phyloP scores from a whole-genome alignment of 2,888 invertebrate species.

The Agrypnus murinus region DNA sequence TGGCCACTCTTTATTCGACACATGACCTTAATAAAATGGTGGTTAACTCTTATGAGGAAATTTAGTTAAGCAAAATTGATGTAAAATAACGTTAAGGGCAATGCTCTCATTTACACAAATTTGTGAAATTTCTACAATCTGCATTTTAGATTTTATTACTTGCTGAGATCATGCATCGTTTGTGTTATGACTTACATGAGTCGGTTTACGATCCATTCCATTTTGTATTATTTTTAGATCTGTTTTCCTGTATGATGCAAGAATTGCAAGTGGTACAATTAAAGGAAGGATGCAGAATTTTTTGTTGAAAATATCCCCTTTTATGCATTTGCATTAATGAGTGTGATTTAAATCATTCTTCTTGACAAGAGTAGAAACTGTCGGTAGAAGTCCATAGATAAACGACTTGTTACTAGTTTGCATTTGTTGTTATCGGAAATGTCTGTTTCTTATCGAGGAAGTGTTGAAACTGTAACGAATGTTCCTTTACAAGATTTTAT shows the following conservation, averaged over 20 bases:
- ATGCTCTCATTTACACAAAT: slow-evolving; percentile 32
- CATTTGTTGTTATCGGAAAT: slow-evolving; percentile 25
- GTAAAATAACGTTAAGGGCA: slow-evolving; percentile 18
- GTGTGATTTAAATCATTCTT: slow-evolving; percentile 7
- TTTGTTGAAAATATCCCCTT: too few species aligned
- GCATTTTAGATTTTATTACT: slow-evolving; percentile 7
- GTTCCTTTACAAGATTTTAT: slow-evolving; percentile 15
- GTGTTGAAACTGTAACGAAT: slow-evolving; percentile 20
- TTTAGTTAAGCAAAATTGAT: slow-evolving; percentile 27
- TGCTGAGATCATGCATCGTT: too few species aligned
- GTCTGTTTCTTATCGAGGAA: slow-evolving; percentile 27
- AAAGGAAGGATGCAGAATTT: too few species aligned
- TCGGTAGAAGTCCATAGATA: slow-evolving; percentile 14
- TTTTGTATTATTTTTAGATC: too few species aligned
- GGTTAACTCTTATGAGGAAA: slow-evolving; percentile 31
- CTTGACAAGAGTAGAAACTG: not conserved
- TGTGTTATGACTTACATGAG: too few species aligned
- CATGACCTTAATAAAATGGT: slow-evolving; percentile 23
- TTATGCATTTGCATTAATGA: slow-evolving; percentile 1
- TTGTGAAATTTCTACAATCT: slow-evolving; percentile 26
- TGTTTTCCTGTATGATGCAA: too few species aligned
- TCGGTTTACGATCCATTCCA: too few species aligned
- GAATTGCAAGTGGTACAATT: too few species aligned
- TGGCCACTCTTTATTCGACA: not conserved
- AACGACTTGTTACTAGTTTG: slow-evolving; percentile 16